Evolutionary conservation across 1,140 invertebrate species (phyloP).

Genomic region (Eufriesea mexicana): DNA sequence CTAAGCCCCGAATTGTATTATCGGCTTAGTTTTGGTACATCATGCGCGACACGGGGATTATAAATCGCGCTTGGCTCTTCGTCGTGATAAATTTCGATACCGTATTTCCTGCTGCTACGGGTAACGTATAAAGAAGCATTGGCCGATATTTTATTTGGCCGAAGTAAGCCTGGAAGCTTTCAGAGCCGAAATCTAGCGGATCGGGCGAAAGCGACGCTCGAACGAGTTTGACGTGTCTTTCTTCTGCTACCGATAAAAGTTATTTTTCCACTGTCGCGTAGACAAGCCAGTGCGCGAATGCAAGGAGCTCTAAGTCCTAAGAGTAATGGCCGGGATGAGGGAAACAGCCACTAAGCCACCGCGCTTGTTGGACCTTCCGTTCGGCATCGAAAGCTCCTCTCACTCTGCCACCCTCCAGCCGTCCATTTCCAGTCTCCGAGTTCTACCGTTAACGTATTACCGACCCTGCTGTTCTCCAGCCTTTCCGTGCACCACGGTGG

Average conservation of each 20-base stretch:
- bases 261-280: constrained; percentile 31
- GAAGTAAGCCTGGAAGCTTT: neutral
- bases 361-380: constrained; percentile 57
- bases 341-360: constrained; percentile 56
- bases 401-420: neutral
- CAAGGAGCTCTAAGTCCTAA: constrained; percentile 45
- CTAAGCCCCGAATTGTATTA: neutral
- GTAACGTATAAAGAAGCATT: neutral
- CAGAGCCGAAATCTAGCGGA: neutral
- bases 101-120: neutral
- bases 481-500: neutral
- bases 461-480: neutral
- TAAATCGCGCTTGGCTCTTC: neutral
- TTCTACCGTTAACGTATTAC: constrained; percentile 45
- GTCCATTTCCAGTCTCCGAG: constrained; percentile 52
- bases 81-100: neutral
- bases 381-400: constrained; percentile 48
- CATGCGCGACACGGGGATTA: neutral
- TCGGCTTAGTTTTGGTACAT: constrained; percentile 10
- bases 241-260: neutral
- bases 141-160: neutral
- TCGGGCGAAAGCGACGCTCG: neutral
- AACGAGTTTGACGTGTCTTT: constrained; percentile 13
- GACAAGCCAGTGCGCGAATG: constrained; percentile 37
- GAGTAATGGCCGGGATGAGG: constrained; percentile 61